Conservation (phyloP, 2,888 invertebrate species). For the Branchipolynoe longqiensis region DNA sequence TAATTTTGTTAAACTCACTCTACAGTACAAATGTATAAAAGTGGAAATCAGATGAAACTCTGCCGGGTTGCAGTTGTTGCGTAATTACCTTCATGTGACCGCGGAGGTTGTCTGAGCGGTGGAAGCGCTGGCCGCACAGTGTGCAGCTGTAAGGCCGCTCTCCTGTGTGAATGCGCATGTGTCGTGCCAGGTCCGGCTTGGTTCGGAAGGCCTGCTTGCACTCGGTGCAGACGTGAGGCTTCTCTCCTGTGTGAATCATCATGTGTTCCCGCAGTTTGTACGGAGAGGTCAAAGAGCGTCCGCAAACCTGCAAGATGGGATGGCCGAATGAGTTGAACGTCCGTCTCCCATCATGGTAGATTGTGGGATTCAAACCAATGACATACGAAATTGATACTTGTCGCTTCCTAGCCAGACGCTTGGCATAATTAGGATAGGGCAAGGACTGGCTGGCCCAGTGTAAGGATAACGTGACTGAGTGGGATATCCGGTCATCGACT, state of each 20-base stretch:
- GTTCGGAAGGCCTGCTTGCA: conserved; percentile 40
- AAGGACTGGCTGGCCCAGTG: too few relatives aligned
- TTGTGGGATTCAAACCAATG: too few relatives aligned
- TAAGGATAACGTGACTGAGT: too few relatives aligned
- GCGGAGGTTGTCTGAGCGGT: conserved; percentile 32
- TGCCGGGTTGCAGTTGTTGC: background rate
- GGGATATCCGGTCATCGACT: too few relatives aligned
- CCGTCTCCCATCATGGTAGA: too few relatives aligned
- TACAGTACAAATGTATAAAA: background rate
- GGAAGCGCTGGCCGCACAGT: conserved; percentile 29
- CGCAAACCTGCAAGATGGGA: too few relatives aligned
- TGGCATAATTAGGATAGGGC: too few relatives aligned
- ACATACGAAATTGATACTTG: too few relatives aligned
- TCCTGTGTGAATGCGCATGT: conserved; percentile 39
- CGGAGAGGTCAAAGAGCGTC: background rate
- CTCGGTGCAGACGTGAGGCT: background rate
- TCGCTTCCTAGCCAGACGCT: too few relatives aligned
- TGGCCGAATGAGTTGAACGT: too few relatives aligned
- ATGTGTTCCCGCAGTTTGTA: conserved; percentile 42
- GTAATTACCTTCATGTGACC: conserved; percentile 23
- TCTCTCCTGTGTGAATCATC: conserved; percentile 48
- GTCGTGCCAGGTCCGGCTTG: conserved; percentile 36
- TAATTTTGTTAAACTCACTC: background rate
- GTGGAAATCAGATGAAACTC: background rate
- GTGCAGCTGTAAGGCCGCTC: conserved; percentile 14